phyloP scores from a whole-genome alignment of 2,888 invertebrate genomes.

The Trissonchulus sp. region DNA sequence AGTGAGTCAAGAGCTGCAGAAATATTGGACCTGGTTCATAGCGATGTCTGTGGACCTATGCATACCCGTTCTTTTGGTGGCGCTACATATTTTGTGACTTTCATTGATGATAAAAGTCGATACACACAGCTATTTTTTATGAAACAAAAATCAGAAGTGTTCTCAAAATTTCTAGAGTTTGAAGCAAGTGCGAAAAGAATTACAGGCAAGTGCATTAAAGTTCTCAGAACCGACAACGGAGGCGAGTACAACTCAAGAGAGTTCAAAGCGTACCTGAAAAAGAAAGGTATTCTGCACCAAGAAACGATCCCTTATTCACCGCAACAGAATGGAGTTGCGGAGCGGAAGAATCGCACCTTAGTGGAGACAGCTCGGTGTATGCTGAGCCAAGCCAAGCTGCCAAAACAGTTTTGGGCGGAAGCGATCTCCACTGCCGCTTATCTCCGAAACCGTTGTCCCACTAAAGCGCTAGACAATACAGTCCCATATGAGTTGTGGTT shows the following conservation, averaged over 20 bases:
- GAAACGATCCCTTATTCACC: constrained; percentile 29
- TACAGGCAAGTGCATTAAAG: neutral
- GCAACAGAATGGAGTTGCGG: constrained; percentile 31
- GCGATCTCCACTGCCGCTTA: constrained; percentile 34
- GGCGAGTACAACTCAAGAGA: constrained; percentile 27
- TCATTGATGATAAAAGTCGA: too few relatives aligned
- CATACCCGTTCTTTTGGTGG: too few relatives aligned
- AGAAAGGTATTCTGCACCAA: constrained; percentile 24
- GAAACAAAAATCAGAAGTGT: too few relatives aligned
- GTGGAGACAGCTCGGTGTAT: constrained; percentile 31
- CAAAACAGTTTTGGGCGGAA: constrained; percentile 33
- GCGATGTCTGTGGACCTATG: too few relatives aligned
- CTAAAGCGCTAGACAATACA: constrained; percentile 21
- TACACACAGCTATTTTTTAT: constrained; percentile 35
- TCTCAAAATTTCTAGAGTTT: constrained; percentile 21
- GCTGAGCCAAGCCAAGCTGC: constrained; percentile 27
- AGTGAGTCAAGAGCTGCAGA: too few relatives aligned
- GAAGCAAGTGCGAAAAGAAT: neutral
- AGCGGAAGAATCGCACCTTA: constrained; percentile 30
- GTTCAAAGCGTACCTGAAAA: constrained; percentile 1
- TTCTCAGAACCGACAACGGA: constrained; percentile 33
- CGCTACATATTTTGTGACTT: too few relatives aligned
- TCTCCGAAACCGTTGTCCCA: constrained; percentile 30
- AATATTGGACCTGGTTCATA: too few relatives aligned
- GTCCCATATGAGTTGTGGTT: constrained; percentile 27